A percentile compares a stretch with the other conserved stretches of the same genome.
Conservation (phyloP, 2,888 invertebrate genomes). For the Acronicta alni region DNA sequence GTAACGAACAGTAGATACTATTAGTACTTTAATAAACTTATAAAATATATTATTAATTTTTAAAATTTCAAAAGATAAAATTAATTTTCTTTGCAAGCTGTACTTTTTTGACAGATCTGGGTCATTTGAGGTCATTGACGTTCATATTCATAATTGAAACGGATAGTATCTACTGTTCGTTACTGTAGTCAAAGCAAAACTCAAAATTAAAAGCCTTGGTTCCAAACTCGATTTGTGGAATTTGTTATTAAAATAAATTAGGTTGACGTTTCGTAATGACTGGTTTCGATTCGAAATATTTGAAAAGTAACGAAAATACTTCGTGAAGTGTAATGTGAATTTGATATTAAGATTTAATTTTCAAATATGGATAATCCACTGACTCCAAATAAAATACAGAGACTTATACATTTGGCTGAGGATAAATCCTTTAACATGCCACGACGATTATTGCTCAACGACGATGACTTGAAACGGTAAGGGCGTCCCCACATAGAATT, state of each 20-base stretch:
- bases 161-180: too few relatives aligned
- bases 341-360: slow-evolving; percentile 4
- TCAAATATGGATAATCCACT: slow-evolving; percentile 77
- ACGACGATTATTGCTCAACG: slow-evolving; percentile 60
- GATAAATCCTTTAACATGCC: slow-evolving; percentile 74
- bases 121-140: too few relatives aligned
- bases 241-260: too few relatives aligned
- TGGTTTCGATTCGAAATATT: slow-evolving; percentile 35
- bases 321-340: neutral
- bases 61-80: too few relatives aligned
- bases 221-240: neutral
- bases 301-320: slow-evolving; percentile 56
- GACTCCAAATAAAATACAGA: slow-evolving; percentile 82
- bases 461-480: slow-evolving; percentile 70
- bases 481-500: slow-evolving; percentile 14
- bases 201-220: slow-evolving; percentile 14
- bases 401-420: slow-evolving; percentile 80
- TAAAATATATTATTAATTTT: too few relatives aligned
- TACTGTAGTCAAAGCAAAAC: too few relatives aligned
- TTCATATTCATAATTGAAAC: too few relatives aligned
- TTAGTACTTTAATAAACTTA: too few relatives aligned
- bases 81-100: too few relatives aligned
- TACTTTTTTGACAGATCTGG: too few relatives aligned
- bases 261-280: too few relatives aligned
- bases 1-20: too few relatives aligned